Conservation (phyloP, 1,140 invertebrate species). For the Penaeus vannamei region DNA sequence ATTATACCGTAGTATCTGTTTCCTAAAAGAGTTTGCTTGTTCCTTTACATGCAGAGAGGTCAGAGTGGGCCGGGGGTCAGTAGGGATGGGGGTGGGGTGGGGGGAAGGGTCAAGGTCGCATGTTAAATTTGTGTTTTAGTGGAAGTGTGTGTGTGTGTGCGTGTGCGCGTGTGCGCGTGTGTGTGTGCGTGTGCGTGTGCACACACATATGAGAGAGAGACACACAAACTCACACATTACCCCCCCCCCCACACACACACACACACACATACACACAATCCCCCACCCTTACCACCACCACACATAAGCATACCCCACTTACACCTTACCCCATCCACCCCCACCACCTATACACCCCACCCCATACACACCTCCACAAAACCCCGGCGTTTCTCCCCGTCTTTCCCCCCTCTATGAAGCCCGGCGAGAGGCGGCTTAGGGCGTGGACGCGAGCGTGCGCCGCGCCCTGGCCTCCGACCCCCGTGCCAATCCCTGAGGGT, state of each 20-base stretch:
- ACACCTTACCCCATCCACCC: not conserved
- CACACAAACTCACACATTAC: constrained; percentile 1
- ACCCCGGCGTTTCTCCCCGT: too few relatives aligned
- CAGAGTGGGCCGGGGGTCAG: too few relatives aligned
- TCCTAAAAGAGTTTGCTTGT: too few relatives aligned
- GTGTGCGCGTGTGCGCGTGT: not conserved
- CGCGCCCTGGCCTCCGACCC: too few relatives aligned
- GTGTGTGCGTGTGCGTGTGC: not conserved
- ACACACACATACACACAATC: not conserved
- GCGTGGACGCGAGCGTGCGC: too few relatives aligned
- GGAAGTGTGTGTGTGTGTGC: not conserved
- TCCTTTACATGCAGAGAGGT: too few relatives aligned
- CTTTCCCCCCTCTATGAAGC: too few relatives aligned
- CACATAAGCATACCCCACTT: not conserved
- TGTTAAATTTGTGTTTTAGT: not conserved
- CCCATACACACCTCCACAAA: not conserved
- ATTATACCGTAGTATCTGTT: too few relatives aligned
- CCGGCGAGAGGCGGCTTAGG: too few relatives aligned
- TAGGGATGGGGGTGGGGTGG: not conserved
- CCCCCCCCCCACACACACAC: not conserved
- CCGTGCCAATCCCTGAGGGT: too few relatives aligned
- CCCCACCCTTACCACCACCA: not conserved
- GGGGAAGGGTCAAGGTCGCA: not conserved
- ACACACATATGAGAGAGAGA: not conserved
- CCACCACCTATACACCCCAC: too few relatives aligned